Percentiles rank a stretch among this genome's conserved stretches.
Evolutionary conservation across 2,113 vertebrate genomes (phyloP).

Genomic region (Ptychochromis oligacanthus): DNA sequence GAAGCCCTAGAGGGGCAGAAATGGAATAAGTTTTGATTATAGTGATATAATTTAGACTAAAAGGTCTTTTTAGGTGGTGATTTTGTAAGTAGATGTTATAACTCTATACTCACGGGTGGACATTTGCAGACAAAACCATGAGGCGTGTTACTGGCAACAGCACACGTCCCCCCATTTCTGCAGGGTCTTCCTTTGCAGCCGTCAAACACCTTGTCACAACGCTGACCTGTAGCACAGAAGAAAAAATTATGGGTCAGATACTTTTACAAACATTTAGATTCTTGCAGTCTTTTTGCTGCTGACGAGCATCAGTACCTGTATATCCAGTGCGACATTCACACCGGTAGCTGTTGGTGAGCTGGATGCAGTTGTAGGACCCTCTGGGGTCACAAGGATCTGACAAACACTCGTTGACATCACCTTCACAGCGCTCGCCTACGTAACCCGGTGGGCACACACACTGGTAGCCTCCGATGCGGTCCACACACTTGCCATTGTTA

Average conservation of each 20-base stretch:
- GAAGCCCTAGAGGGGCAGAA: constrained; percentile 84
- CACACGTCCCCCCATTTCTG: constrained; percentile 90
- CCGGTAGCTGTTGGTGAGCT: constrained; percentile 93
- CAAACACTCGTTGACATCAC: constrained; percentile 97
- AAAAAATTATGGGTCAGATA: neutral
- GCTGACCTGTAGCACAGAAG: constrained; percentile 82
- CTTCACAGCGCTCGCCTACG: constrained; percentile 96
- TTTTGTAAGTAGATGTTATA: neutral
- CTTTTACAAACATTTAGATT: neutral
- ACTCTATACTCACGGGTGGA: constrained; percentile 84
- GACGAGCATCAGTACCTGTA: constrained; percentile 77
- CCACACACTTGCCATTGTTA: constrained; percentile 92
- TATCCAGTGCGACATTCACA: constrained; percentile 95
- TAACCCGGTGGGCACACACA: constrained; percentile 92
- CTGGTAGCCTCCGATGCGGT: constrained; percentile 93
- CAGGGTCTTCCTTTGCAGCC: constrained; percentile 92
- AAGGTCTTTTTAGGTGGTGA: neutral
- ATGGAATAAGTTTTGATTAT: neutral
- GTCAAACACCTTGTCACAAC: constrained; percentile 91
- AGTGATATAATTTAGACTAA: neutral
- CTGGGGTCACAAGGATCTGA: constrained; percentile 93
- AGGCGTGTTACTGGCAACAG: constrained; percentile 92
- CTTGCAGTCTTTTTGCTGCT: neutral
- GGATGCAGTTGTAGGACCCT: constrained; percentile 96
- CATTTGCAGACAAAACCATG: constrained; percentile 97